Base-by-base conservation (phyloP, 2,113 vertebrate species). In the Sander lucioperca region DNA sequence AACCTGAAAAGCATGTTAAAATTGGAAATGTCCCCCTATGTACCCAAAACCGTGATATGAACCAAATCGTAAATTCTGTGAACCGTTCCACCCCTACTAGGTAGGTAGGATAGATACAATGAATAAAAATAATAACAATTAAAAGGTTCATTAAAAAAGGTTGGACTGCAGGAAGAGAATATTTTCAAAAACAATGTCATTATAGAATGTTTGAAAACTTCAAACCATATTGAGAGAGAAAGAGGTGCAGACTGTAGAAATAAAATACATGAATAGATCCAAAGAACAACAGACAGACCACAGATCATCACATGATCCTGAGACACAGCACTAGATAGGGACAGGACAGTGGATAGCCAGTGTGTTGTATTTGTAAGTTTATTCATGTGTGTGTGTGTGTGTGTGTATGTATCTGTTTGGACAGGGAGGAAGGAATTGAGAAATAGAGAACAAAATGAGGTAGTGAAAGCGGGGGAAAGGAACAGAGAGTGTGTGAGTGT, bases 391-490 rank as follows among this genome's bases (percentile, higher is more conserved):
- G 33, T 36, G 33, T 36, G 33, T 10, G 9, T 39, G 39, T 43
- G 10, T 43, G 39, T 43, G 39, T 43, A 10, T 43, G 39, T 43
- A 6, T 43, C 10, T 43, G 71, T 77, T 73, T 43, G 56, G 25
- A 54, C 18, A 58, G 36, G 21, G 16, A 5, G 8, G 27, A 45
- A 16, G 48, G 19, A n/a, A 39, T 36, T 56, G 66, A 23, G 70
- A 21, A 84, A 83, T 8, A 75, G 15, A 12, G 61, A 64, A 36
- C 36, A 72, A 23, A 88, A 88, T 56, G 57, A 77, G 76, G 84
- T 69, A 82, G 58, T 77, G 76, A 90, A 71, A 85, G 71, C 65
- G 36, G 61, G 43, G 51, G 53, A 72, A 57, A 45, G 71, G 63
- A 72, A 84, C 3, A n/a, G 43, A 80, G 45, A 48, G 30, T 58